phyloP scores from a whole-genome alignment of 2,797 vertebrate species.

The Manis pentadactyla region DNA sequence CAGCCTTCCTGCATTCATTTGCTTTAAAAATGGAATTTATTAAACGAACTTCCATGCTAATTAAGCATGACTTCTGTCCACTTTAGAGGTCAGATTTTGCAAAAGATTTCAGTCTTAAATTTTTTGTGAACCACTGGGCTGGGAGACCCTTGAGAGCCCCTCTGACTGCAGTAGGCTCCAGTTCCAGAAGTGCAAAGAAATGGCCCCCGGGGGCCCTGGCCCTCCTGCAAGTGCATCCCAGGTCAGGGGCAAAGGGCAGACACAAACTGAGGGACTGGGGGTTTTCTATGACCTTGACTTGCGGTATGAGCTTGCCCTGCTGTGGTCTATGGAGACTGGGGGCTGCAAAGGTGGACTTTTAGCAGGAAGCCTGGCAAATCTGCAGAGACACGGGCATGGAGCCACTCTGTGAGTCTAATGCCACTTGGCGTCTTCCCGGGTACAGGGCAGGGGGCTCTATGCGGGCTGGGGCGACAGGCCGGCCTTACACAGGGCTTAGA shows the following conservation, averaged over 20 bases:
- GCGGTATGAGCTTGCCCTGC: not conserved
- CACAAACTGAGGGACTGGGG: rapidly evolving
- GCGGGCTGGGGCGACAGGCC: rapidly evolving
- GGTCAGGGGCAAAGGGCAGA: not conserved
- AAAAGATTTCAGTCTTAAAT: not conserved
- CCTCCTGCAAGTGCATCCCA: rapidly evolving
- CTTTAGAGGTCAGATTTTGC: not conserved
- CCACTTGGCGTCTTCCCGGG: not conserved
- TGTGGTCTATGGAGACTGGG: not conserved
- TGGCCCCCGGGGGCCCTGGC: rapidly evolving
- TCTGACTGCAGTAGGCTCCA: rapidly evolving
- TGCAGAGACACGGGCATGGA: not conserved
- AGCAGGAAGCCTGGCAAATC: not conserved
- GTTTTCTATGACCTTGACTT: not conserved
- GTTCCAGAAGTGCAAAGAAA: rapidly evolving
- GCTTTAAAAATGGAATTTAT: not conserved
- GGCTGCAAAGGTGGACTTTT: not conserved
- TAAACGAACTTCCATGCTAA: not conserved
- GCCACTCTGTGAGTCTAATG: rapidly evolving
- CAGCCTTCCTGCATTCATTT: not conserved
- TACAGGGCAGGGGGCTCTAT: not conserved
- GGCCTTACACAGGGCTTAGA: not conserved
- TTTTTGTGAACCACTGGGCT: not conserved
- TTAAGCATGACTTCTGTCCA: not conserved
- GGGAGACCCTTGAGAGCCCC: rapidly evolving